phyloP scores from a whole-genome alignment of 2,113 vertebrate genomes.

The Genyomyrus donnyi region DNA sequence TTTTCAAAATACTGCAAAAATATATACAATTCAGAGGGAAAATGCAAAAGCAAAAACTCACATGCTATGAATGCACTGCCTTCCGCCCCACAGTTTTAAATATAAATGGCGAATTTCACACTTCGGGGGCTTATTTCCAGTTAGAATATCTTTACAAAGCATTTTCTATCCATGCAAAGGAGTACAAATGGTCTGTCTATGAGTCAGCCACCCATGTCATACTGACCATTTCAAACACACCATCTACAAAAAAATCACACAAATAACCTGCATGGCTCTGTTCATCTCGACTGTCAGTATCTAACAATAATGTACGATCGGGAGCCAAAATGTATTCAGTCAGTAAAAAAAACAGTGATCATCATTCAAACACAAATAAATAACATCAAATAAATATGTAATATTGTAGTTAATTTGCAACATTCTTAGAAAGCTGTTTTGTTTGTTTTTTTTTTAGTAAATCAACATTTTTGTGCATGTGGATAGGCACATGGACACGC shows the following conservation, averaged over 20 bases:
- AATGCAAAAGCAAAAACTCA: neutral
- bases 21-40: constrained; percentile 2
- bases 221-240: constrained; percentile 39
- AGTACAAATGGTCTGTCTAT: constrained; percentile 45
- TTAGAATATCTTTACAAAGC: constrained; percentile 8
- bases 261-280: neutral
- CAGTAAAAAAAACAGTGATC: constrained; percentile 2
- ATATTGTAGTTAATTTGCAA: constrained; percentile 32
- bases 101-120: neutral
- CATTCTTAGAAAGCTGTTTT: neutral
- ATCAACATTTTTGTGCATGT: neutral
- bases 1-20: constrained; percentile 23
- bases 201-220: constrained; percentile 45
- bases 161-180: constrained; percentile 36
- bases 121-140: constrained; percentile 13
- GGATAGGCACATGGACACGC: neutral
- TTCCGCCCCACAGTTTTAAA: neutral
- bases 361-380: constrained; percentile 23
- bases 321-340: constrained; percentile 3
- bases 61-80: constrained; percentile 1
- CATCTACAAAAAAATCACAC: constrained; percentile 2
- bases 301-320: neutral
- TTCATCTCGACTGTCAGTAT: neutral
- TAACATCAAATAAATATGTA: constrained; percentile 46
- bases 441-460: neutral